phyloP scores from a whole-genome alignment of 2,113 vertebrate genomes.

The Ascaphus truei region DNA sequence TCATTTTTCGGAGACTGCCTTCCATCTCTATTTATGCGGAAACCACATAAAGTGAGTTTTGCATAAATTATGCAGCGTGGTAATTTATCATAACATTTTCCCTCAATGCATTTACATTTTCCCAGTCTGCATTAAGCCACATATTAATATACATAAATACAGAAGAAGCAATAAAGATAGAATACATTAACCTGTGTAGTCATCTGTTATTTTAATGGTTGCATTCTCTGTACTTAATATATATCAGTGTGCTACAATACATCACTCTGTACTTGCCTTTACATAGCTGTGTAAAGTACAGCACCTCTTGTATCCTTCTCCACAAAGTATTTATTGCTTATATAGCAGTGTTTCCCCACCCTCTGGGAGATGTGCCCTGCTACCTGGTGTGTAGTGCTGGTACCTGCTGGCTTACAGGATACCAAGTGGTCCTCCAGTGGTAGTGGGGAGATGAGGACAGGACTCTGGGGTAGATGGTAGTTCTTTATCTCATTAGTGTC shows the following conservation, averaged over 20 bases:
- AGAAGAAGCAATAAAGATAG: constrained; percentile 25
- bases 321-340: background rate
- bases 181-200: constrained; percentile 34
- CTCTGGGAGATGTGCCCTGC: too few species aligned
- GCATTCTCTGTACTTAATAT: constrained; percentile 32
- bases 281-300: background rate
- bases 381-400: too few species aligned
- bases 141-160: constrained; percentile 39
- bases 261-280: background rate
- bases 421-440: too few species aligned
- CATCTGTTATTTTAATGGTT: constrained; percentile 37
- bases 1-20: background rate
- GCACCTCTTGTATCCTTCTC: background rate
- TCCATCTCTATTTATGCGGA: constrained; percentile 13
- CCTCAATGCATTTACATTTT: constrained; percentile 34
- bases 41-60: constrained; percentile 14
- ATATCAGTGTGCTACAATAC: constrained; percentile 12
- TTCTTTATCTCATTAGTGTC: too few species aligned
- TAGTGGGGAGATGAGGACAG: too few species aligned
- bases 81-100: constrained; percentile 27
- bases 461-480: too few species aligned
- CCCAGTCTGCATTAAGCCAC: constrained; percentile 30
- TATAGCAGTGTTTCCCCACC: too few species aligned
- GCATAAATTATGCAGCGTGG: constrained; percentile 30
- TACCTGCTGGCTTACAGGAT: too few species aligned